These are phyloP conservation scores for Leucoraja ocellata DNA, from an alignment of 2,797 vertebrate genomes.

Conservation along the genomic window DNA sequence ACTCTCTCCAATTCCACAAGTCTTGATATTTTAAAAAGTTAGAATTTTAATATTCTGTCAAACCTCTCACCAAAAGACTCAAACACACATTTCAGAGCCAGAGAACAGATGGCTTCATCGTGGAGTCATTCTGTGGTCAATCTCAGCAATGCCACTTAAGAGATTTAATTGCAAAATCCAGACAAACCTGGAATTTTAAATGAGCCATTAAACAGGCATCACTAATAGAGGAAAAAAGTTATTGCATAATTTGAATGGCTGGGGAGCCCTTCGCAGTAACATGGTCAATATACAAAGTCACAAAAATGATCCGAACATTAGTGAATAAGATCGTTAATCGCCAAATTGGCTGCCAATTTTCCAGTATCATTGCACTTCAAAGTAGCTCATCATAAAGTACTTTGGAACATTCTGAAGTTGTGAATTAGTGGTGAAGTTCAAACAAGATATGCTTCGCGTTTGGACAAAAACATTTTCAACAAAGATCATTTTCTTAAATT, in stretches of 20 bases:
- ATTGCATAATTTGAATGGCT: background rate
- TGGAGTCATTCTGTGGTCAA: too few relatives aligned
- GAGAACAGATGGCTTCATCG: too few relatives aligned
- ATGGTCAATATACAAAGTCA: background rate
- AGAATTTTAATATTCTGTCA: too few relatives aligned
- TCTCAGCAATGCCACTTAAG: background rate
- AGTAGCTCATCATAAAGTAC: background rate
- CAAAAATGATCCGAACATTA: background rate
- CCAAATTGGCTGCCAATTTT: background rate
- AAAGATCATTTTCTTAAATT: too few relatives aligned
- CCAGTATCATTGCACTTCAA: background rate
- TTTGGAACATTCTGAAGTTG: background rate
- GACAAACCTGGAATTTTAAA: background rate
- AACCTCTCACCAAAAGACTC: too few relatives aligned
- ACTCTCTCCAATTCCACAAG: too few relatives aligned
- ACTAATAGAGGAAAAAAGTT: background rate
- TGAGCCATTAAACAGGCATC: background rate
- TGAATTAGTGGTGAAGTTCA: background rate
- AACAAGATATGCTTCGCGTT: background rate
- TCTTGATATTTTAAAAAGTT: too few relatives aligned
- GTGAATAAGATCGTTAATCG: background rate
- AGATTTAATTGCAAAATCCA: background rate
- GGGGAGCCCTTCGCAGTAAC: background rate
- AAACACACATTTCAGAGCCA: too few relatives aligned
- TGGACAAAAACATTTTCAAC: background rate